Conservation (phyloP, 1,140 invertebrate species). For the Halotydeus destructor region DNA sequence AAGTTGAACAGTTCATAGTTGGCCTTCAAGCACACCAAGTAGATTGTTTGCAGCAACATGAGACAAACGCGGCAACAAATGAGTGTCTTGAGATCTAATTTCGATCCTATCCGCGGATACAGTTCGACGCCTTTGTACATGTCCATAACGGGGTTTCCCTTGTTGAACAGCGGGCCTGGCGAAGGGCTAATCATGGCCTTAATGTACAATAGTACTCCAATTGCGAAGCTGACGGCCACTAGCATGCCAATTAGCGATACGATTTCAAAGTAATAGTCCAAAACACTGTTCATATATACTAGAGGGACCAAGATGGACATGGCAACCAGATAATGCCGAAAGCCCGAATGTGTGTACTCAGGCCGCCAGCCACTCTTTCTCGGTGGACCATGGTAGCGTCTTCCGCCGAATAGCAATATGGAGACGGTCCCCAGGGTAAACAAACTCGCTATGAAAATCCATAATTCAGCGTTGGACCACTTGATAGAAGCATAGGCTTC, state of each 20-base stretch:
- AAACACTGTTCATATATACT: conserved; percentile 5
- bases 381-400: conserved; percentile 9
- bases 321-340: conserved; percentile 8
- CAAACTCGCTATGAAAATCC: not conserved
- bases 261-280: conserved; percentile 10
- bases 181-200: no score
- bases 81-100: conserved; percentile 30
- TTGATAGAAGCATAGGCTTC: no score
- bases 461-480: conserved; percentile 6
- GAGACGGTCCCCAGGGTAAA: conserved; percentile 5
- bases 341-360: conserved; percentile 7
- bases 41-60: conserved; percentile 34
- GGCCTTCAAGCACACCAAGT: conserved; percentile 19
- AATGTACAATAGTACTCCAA: no score
- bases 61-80: conserved; percentile 34
- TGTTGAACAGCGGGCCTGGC: no score
- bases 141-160: conserved; percentile 23
- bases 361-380: conserved; percentile 5
- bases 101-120: conserved; percentile 23
- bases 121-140: conserved; percentile 30
- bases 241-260: conserved; percentile 1
- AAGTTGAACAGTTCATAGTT: conserved; percentile 24
- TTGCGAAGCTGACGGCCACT: conserved; percentile 10
- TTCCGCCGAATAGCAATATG: conserved; percentile 6
- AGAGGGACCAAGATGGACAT: conserved; percentile 1